Conservation (phyloP, 2,888 invertebrate genomes). For the Pedicia rivosa region DNA sequence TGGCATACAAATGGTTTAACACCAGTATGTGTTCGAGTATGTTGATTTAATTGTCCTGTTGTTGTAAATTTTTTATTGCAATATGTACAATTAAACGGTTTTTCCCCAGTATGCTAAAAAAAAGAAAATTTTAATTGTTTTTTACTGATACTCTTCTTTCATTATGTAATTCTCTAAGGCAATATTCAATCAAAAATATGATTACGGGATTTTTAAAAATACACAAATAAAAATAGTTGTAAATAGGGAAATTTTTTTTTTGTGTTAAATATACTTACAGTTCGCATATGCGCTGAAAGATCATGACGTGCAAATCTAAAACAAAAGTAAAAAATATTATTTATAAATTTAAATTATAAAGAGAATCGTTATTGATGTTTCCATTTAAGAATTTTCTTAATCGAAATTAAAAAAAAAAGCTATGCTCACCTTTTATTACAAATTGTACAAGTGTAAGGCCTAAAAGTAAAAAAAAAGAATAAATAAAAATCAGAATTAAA, state of each 20-base stretch:
- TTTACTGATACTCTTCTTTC: too few relatives aligned
- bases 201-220: too few relatives aligned
- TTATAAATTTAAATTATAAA: constrained; percentile 17
- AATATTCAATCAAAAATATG: too few relatives aligned
- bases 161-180: too few relatives aligned
- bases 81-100: constrained; percentile 23
- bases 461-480: too few relatives aligned
- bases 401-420: too few relatives aligned
- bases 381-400: too few relatives aligned
- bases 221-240: too few relatives aligned
- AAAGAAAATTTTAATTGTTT: too few relatives aligned
- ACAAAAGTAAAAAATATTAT: background rate
- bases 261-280: too few relatives aligned
- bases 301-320: constrained; percentile 8
- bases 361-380: too few relatives aligned
- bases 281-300: constrained; percentile 7
- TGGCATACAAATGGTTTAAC: background rate
- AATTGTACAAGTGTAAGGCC: constrained; percentile 25
- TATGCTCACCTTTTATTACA: constrained; percentile 28
- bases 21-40: constrained; percentile 27
- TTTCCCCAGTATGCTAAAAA: constrained; percentile 37
- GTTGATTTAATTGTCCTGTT: constrained; percentile 28
- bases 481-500: too few relatives aligned
- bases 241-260: constrained; percentile 8
- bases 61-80: constrained; percentile 28